Evolutionary conservation across 2,797 vertebrate genomes (phyloP), one percentile per base, ranked within the genome.

Genomic region (Scarus forsteni): DNA sequence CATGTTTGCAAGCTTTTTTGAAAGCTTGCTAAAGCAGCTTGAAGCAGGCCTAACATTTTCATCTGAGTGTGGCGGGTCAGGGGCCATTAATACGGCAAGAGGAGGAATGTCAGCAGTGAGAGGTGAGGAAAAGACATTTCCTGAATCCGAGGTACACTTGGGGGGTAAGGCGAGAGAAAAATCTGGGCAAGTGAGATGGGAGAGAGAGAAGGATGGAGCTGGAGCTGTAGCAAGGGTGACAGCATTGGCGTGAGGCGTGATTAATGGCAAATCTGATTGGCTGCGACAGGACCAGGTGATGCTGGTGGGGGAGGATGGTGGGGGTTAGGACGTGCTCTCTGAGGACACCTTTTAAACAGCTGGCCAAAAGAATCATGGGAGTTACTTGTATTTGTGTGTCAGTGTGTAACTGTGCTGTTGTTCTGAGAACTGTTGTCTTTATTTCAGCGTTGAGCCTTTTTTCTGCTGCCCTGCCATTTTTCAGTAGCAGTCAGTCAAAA

Each of bases 251-350:
- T 84, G 81, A 82, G 75, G 78, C 45, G 79, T 93, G 93, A 94
- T 93, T 91, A 95, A 94, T 95, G 87, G 89, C 81, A 68, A 73
- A 75, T 84, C 75, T 91, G 88, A 94, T 89, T 88, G 88, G 86
- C 86, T 88, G 80, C 70, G 92, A 93, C 93, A 90, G 91, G 74
- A 62, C 79, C 92, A 91, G 90, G 92, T 92, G 88, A 93, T 45
- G 65, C 83, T 53, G 78, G 65, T 60, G 57, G 67, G 69, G 67
- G 68, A 54, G 60, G 35, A 46, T 71, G 48, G 66, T 45, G 60
- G 72, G 69, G 79, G 65, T 70, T 66, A 81, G 81, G 83, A 85
- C 65, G 15, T 6, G 1, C 72, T 93, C 89, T 91, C 90, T 46
- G 60, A 88, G 88, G 88, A 90, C 80, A 80, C 67, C 60, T 81